Conservation (phyloP, 1,140 invertebrate genomes). For the Panagrolaimus sp. region DNA sequence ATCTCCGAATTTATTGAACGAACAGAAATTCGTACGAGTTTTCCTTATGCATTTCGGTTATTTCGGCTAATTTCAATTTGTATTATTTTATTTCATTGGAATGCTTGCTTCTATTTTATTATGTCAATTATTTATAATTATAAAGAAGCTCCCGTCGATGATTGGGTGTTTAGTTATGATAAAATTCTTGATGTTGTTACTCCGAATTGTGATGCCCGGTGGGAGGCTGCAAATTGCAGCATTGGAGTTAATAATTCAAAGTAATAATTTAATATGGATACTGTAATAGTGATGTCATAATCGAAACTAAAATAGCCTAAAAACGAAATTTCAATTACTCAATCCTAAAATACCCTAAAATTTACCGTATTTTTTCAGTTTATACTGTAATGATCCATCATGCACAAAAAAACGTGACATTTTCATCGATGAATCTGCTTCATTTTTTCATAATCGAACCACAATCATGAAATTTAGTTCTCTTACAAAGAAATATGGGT, state of each 20-base stretch:
- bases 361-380: too few species aligned
- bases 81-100: slow-evolving; percentile 88
- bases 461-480: not conserved
- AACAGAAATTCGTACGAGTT: slow-evolving; percentile 83
- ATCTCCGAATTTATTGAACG: slow-evolving; percentile 82
- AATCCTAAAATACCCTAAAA: too few species aligned
- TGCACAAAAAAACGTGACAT: not conserved
- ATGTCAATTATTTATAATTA: slow-evolving; percentile 69
- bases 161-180: slow-evolving; percentile 40
- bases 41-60: slow-evolving; percentile 69
- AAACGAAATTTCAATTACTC: too few species aligned
- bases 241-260: too few species aligned
- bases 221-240: not conserved
- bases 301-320: too few species aligned
- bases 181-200: slow-evolving; percentile 43
- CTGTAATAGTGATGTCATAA: too few species aligned
- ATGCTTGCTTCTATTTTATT: slow-evolving; percentile 85
- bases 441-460: slow-evolving; percentile 2
- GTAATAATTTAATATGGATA: too few species aligned
- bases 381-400: not conserved
- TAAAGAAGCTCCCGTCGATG: slow-evolving; percentile 38
- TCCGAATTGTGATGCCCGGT: slow-evolving; percentile 38
- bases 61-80: slow-evolving; percentile 71
- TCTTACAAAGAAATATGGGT: slow-evolving; percentile 61
- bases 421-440: too few species aligned